A percentile compares a stretch with the other conserved stretches of the same genome.
phyloP scores from a whole-genome alignment of 2,888 invertebrate species.

The Malacosoma neustria region DNA sequence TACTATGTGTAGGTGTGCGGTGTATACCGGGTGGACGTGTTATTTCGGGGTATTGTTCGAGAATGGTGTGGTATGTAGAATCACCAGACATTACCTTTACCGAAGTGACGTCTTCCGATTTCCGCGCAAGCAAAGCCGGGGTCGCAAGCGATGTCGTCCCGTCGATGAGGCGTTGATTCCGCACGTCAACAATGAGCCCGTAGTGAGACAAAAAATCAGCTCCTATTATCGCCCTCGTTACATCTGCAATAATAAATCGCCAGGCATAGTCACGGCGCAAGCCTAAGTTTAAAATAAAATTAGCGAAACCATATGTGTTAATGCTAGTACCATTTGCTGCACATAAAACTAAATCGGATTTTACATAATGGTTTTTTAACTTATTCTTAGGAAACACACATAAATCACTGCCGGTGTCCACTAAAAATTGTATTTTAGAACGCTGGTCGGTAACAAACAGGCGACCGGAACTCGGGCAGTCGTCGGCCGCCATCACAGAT shows the following conservation, averaged over 20 bases:
- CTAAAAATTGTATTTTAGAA: conserved; percentile 8
- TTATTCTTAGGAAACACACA: conserved; percentile 11
- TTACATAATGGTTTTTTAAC: conserved; percentile 4
- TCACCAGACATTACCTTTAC: conserved; percentile 2
- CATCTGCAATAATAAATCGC: conserved; percentile 30
- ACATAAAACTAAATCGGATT: conserved; percentile 17
- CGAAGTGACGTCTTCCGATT: background rate
- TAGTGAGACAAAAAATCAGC: conserved; percentile 8
- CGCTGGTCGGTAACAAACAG: background rate
- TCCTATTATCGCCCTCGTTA: conserved; percentile 23
- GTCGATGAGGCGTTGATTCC: conserved; percentile 3
- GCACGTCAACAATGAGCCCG: conserved; percentile 4
- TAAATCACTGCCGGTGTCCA: conserved; percentile 13
- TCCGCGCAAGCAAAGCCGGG: conserved; percentile 1
- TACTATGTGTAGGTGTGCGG: background rate
- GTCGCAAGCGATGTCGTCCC: conserved; percentile 2
- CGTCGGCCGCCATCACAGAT: conserved; percentile 7
- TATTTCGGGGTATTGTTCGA: conserved; percentile 1
- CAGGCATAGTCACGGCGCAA: conserved; percentile 19
- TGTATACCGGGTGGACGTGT: conserved; percentile 1
- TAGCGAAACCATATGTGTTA: conserved; percentile 11
- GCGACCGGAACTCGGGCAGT: conserved; percentile 1
- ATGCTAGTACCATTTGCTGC: conserved; percentile 29
- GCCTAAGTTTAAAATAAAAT: conserved; percentile 9
- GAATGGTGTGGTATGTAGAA: conserved; percentile 1